These are phyloP conservation scores for Hoplostethus atlanticus DNA, from an alignment of 2,797 vertebrate genomes.

Conservation along the genomic window DNA sequence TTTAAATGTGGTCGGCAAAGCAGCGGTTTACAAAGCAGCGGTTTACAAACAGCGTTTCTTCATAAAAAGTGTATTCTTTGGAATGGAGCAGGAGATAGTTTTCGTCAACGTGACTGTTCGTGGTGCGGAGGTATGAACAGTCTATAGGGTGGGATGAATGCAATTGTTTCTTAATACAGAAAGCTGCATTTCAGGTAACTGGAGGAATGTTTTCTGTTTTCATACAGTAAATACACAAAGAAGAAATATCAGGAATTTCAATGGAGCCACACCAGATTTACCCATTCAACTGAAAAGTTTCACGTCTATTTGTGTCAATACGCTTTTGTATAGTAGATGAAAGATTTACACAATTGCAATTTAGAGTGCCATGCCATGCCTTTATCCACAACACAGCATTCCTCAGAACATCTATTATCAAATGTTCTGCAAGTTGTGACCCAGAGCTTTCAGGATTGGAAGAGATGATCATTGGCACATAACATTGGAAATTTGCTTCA, in stretches of 20 bases:
- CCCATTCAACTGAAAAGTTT: conserved; percentile 42
- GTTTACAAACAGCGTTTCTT: conserved; percentile 55
- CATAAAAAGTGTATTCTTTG: conserved; percentile 25
- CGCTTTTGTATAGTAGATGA: conserved; percentile 52
- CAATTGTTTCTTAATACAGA: conserved; percentile 47
- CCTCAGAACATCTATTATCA: conserved; percentile 45
- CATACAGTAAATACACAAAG: conserved; percentile 12
- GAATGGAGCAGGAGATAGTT: conserved; percentile 1
- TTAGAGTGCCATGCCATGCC: conserved; percentile 45
- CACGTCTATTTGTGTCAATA: conserved; percentile 33
- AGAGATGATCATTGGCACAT: conserved; percentile 49
- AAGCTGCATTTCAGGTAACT: conserved; percentile 7
- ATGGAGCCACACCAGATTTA: neutral
- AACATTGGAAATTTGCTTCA: conserved; percentile 51
- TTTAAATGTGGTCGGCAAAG: conserved; percentile 28
- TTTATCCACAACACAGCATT: conserved; percentile 61
- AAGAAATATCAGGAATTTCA: conserved; percentile 13
- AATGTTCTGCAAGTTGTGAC: neutral
- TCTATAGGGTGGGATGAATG: conserved; percentile 49
- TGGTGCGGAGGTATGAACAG: conserved; percentile 38
- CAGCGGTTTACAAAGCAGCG: conserved; percentile 44
- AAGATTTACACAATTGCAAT: conserved; percentile 53
- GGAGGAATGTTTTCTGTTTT: conserved; percentile 30
- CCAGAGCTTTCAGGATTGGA: conserved; percentile 33
- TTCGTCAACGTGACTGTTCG: neutral